A percentile compares a stretch with the other conserved stretches of the same genome.
Conservation (phyloP, 2,888 invertebrate genomes). For the Anodontia alba region DNA sequence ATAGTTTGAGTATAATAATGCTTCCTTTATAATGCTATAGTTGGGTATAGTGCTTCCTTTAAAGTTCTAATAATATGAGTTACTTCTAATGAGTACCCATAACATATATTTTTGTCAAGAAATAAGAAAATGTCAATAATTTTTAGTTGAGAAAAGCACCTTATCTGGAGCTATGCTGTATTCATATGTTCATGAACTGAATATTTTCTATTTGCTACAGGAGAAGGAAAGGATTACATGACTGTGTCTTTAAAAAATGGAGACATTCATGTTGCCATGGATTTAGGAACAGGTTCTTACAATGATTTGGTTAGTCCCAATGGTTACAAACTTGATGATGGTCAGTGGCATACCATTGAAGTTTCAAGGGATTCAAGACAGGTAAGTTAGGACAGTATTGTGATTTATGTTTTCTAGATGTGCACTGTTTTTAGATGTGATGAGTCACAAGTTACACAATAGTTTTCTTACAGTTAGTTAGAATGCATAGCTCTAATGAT, state of each 20-base stretch:
- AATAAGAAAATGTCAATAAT: too few relatives aligned
- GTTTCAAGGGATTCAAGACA: slow-evolving; percentile 96
- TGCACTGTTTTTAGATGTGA: slow-evolving; percentile 9
- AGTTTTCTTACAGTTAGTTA: background rate
- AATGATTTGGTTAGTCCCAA: slow-evolving; percentile 88
- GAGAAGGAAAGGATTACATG: slow-evolving; percentile 94
- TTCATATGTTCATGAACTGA: too few relatives aligned
- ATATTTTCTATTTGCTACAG: too few relatives aligned
- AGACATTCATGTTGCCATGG: slow-evolving; percentile 94
- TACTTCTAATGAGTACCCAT: too few relatives aligned
- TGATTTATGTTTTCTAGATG: background rate
- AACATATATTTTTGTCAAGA: too few relatives aligned
- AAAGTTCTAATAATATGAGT: too few relatives aligned
- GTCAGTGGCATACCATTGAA: slow-evolving; percentile 97
- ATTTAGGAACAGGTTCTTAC: slow-evolving; percentile 88
- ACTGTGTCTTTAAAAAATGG: slow-evolving; percentile 95
- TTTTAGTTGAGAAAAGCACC: too few relatives aligned
- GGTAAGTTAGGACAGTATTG: slow-evolving; percentile 86
- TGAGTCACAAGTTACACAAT: background rate
- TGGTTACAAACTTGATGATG: slow-evolving; percentile 96
- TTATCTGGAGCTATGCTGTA: too few relatives aligned
- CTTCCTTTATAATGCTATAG: too few relatives aligned
- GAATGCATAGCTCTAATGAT: background rate
- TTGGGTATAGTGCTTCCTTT: too few relatives aligned
- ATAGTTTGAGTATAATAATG: too few relatives aligned